These are phyloP conservation scores for Ormyrus thymus DNA, from an alignment of 2,888 invertebrate species.

Conservation along the genomic window DNA sequence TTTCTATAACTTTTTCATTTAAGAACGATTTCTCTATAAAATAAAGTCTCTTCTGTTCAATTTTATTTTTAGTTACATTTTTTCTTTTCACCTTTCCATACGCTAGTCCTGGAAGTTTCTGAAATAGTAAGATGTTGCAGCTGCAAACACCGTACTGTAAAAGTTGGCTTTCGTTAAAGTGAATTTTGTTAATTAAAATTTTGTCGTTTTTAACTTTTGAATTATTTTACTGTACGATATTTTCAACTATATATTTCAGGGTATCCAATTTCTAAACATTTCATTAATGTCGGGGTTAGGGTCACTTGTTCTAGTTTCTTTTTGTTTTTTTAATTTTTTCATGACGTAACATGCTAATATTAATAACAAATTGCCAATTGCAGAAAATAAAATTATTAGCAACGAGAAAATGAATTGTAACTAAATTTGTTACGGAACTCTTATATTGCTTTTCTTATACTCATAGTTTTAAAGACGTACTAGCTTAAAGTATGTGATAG, in stretches of 20 bases:
- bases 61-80: slow-evolving; percentile 1
- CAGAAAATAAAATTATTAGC: slow-evolving; percentile 9
- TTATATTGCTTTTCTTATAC: slow-evolving; percentile 9
- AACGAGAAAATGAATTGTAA: slow-evolving; percentile 4
- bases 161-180: neutral
- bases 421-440: slow-evolving; percentile 14
- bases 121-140: slow-evolving; percentile 53
- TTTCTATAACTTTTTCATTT: slow-evolving; percentile 27
- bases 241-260: slow-evolving; percentile 17
- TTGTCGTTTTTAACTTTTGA: neutral
- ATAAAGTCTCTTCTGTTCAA: neutral
- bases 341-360: slow-evolving; percentile 14
- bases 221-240: slow-evolving; percentile 30
- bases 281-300: slow-evolving; percentile 11
- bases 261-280: slow-evolving; percentile 27
- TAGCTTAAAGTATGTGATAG: slow-evolving; percentile 27
- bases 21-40: neutral
- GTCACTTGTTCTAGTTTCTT: slow-evolving; percentile 6
- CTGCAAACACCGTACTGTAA: slow-evolving; percentile 30
- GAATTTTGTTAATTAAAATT: neutral
- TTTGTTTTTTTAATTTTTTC: slow-evolving; percentile 6
- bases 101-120: slow-evolving; percentile 55
- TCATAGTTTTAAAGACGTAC: slow-evolving; percentile 39
- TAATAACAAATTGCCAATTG: slow-evolving; percentile 10
- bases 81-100: slow-evolving; percentile 39